These are phyloP conservation scores for Globia sparganii DNA, from an alignment of 2,888 invertebrate species.

Conservation along the genomic window DNA sequence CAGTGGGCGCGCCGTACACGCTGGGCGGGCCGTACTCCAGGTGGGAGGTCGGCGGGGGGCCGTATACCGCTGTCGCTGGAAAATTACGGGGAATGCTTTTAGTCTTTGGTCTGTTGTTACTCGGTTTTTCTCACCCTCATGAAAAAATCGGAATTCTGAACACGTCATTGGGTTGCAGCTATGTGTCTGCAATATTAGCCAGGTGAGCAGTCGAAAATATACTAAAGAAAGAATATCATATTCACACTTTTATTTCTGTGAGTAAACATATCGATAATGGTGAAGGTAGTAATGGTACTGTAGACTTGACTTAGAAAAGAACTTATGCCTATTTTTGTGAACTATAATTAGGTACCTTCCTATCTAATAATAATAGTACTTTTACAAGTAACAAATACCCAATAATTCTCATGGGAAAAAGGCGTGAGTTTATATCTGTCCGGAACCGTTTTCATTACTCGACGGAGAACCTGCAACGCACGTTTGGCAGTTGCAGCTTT, in stretches of 20 bases:
- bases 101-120: not conserved
- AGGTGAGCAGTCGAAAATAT: not conserved
- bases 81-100: constrained; percentile 30
- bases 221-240: not conserved
- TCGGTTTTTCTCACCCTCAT: not conserved
- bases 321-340: not conserved
- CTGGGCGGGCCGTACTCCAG: constrained; percentile 82
- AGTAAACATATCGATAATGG: not conserved
- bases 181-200: not conserved
- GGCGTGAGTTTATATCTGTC: not conserved
- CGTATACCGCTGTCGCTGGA: constrained; percentile 82
- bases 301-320: not conserved
- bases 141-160: not conserved
- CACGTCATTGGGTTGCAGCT: not conserved
- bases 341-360: not conserved
- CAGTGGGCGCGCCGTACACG: constrained; percentile 85
- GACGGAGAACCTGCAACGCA: not conserved
- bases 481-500: not conserved
- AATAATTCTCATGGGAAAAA: not conserved
- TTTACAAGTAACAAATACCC: not conserved
- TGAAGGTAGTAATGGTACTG: not conserved
- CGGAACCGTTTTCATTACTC: not conserved
- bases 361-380: not conserved
- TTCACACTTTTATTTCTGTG: not conserved
- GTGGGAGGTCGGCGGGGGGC: constrained; percentile 82